A percentile compares a stretch with the other conserved stretches of the same genome.
phyloP scores from a whole-genome alignment of 2,113 vertebrate species.

The Jacana jacana region DNA sequence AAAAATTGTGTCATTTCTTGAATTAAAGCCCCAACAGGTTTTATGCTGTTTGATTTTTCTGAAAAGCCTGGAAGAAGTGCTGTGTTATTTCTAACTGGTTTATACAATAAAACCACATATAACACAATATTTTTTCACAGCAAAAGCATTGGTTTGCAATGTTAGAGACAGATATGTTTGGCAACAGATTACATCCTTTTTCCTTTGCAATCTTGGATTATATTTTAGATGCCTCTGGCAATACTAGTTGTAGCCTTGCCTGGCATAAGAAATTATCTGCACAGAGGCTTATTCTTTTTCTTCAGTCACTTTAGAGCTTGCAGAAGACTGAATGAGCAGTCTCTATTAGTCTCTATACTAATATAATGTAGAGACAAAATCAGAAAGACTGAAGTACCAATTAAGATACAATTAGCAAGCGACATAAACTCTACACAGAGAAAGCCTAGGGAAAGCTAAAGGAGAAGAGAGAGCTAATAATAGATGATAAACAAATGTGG shows the following conservation, averaged over 20 bases:
- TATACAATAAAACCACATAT: not conserved
- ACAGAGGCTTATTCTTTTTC: not conserved
- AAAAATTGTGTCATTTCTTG: slow-evolving; percentile 18
- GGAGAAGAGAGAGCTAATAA: not conserved
- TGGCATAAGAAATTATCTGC: not conserved
- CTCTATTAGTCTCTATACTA: not conserved
- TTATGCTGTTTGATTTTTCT: slow-evolving; percentile 9
- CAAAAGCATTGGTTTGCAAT: not conserved
- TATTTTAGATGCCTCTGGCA: not conserved
- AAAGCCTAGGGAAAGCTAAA: not conserved
- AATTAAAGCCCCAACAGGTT: not conserved
- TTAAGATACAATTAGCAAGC: not conserved
- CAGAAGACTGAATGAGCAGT: not conserved
- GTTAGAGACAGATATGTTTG: not conserved
- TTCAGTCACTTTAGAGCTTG: not conserved
- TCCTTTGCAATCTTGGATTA: not conserved
- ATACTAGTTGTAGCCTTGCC: not conserved
- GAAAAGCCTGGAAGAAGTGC: not conserved
- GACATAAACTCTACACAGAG: not conserved
- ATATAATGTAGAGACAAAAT: not conserved
- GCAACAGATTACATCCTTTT: not conserved
- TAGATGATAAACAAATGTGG: not conserved
- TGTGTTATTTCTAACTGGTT: not conserved
- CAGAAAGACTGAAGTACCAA: not conserved
- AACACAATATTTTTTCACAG: not conserved